Percentiles rank a stretch among this genome's conserved stretches.
Conservation (phyloP, 2,888 invertebrate genomes). For the Orthosia cruda region DNA sequence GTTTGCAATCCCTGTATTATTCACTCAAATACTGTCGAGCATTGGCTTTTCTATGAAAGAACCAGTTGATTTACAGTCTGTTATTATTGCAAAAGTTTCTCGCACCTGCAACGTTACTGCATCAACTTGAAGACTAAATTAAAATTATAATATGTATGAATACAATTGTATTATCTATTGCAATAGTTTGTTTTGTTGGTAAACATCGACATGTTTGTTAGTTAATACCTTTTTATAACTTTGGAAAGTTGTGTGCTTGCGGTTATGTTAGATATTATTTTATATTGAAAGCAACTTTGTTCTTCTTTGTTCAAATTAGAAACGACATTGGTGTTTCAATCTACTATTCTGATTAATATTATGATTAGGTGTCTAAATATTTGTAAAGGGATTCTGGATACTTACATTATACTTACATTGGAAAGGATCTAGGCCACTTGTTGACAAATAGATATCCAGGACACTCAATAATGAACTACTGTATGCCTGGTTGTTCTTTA, state of each 20-base stretch:
- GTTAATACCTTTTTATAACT: constrained; percentile 58
- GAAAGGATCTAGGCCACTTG: too few relatives aligned
- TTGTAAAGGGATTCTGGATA: not conserved
- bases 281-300: constrained; percentile 35
- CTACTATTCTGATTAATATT: not conserved
- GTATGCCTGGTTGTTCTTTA: too few relatives aligned
- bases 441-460: too few relatives aligned
- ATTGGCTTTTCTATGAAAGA: constrained; percentile 72
- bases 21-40: constrained; percentile 46
- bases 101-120: constrained; percentile 56
- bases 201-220: constrained; percentile 54
- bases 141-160: constrained; percentile 74
- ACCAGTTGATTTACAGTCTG: constrained; percentile 76
- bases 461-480: too few relatives aligned
- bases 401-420: too few relatives aligned
- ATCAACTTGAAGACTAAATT: constrained; percentile 70
- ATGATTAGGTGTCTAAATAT: not conserved
- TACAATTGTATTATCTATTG: constrained; percentile 76
- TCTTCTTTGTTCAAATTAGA: constrained; percentile 6
- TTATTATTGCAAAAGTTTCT: constrained; percentile 81
- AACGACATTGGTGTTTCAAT: not conserved
- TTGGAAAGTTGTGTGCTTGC: constrained; percentile 16
- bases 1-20: constrained; percentile 44
- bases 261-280: constrained; percentile 35
- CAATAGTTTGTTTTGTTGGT: constrained; percentile 70